Evolutionary conservation across 2,888 invertebrate species (phyloP).

Genomic region (Eutolmus rufibarbis): DNA sequence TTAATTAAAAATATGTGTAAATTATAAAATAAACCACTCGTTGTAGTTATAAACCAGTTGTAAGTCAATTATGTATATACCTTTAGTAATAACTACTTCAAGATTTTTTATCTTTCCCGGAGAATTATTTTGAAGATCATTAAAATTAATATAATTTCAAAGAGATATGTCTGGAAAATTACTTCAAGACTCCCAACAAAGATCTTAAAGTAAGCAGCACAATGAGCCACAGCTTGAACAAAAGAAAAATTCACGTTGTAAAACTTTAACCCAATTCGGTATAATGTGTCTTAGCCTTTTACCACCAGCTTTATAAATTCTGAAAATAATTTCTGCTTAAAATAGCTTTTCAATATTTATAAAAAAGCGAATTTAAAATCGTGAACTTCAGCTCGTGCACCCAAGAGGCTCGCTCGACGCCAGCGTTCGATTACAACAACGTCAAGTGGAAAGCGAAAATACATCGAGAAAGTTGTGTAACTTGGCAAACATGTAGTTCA

Average conservation of each 20-base stretch:
- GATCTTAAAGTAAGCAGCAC: not conserved
- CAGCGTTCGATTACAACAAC: not conserved
- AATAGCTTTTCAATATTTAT: not conserved
- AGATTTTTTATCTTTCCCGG: not conserved
- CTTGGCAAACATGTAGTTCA: not conserved
- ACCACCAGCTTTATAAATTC: not conserved
- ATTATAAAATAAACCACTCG: too few relatives aligned
- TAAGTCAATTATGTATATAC: too few relatives aligned
- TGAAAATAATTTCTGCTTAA: not conserved
- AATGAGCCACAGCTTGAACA: not conserved
- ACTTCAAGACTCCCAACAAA: not conserved
- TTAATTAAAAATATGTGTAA: too few relatives aligned
- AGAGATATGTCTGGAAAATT: not conserved
- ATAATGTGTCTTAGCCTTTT: not conserved
- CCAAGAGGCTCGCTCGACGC: not conserved
- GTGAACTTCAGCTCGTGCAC: not conserved
- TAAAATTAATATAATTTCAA: not conserved
- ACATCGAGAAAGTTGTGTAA: conserved; percentile 23
- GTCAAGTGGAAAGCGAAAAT: conserved; percentile 10
- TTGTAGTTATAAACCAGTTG: too few relatives aligned
- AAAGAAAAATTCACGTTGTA: not conserved
- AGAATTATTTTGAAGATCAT: not conserved
- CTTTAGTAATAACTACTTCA: not conserved
- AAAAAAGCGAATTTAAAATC: not conserved
- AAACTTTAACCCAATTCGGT: not conserved